Evolutionary conservation across 2,797 vertebrate genomes (phyloP).

Genomic region (Coccyzus lansbergi): DNA sequence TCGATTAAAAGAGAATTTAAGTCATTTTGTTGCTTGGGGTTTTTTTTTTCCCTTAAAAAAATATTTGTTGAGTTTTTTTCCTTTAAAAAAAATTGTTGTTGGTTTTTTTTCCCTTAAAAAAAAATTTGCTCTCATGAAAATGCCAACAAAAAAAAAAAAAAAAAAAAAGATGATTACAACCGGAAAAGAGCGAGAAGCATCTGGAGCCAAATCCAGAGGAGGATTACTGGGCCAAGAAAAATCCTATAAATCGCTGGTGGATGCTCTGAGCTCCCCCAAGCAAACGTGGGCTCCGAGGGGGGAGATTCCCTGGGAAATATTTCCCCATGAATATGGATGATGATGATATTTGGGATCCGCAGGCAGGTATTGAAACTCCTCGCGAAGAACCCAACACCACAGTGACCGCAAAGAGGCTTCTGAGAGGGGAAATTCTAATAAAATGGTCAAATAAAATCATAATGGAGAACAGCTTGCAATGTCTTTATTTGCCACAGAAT

Average conservation of each 20-base stretch:
- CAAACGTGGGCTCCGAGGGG: conserved; percentile 61
- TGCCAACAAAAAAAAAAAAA: background rate
- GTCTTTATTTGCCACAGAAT: conserved; percentile 81
- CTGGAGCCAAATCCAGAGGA: conserved; percentile 61
- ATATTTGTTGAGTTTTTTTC: background rate
- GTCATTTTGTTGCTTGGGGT: background rate
- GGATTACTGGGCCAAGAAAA: conserved; percentile 71
- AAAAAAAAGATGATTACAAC: conserved; percentile 26
- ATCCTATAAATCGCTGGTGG: conserved; percentile 77
- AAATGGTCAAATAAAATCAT: conserved; percentile 80
- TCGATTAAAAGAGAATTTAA: background rate
- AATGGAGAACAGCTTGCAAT: conserved; percentile 80
- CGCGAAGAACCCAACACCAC: conserved; percentile 17
- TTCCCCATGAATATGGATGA: conserved; percentile 48
- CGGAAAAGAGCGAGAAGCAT: conserved; percentile 70
- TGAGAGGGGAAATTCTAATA: conserved; percentile 75
- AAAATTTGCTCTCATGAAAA: background rate
- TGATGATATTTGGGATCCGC: background rate
- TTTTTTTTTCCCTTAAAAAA: background rate
- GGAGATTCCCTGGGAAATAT: conserved; percentile 26
- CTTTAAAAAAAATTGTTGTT: too few relatives aligned
- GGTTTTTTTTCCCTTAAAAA: too few relatives aligned
- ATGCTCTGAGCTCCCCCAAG: conserved; percentile 63
- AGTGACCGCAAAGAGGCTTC: conserved; percentile 70
- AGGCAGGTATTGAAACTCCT: background rate